Evolutionary conservation across 2,113 vertebrate genomes (phyloP).

Genomic region (Polyodon spathula): DNA sequence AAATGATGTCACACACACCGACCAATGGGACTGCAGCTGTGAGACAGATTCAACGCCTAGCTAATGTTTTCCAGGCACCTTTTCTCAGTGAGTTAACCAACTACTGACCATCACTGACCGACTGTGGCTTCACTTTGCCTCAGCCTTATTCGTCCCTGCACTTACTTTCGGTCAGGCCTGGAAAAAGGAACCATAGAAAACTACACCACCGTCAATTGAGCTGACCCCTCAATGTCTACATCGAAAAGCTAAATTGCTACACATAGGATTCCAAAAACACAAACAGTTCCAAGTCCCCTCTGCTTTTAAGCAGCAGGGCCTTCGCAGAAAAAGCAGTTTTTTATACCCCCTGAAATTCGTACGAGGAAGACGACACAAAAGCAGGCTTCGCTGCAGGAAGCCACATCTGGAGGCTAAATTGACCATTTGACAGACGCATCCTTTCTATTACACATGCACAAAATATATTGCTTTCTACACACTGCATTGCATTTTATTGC

Average conservation of each 20-base stretch:
- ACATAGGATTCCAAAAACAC: too few species aligned
- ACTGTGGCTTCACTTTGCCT: constrained; percentile 20
- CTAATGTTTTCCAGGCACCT: constrained; percentile 78
- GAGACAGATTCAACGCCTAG: constrained; percentile 53
- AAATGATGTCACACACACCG: constrained; percentile 75
- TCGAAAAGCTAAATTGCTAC: too few species aligned
- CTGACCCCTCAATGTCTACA: too few species aligned
- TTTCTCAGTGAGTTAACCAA: constrained; percentile 28
- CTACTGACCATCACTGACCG: constrained; percentile 4
- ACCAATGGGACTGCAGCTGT: constrained; percentile 68
- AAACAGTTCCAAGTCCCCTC: not conserved
- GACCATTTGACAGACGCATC: constrained; percentile 14
- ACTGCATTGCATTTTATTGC: constrained; percentile 7
- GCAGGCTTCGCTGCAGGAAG: constrained; percentile 20
- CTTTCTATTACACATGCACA: constrained; percentile 16
- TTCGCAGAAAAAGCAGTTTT: not conserved
- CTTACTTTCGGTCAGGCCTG: not conserved
- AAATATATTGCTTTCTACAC: constrained; percentile 11
- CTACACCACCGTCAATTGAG: not conserved
- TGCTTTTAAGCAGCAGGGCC: constrained; percentile 1
- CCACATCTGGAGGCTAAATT: constrained; percentile 22
- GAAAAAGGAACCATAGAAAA: not conserved
- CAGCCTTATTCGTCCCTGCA: not conserved
- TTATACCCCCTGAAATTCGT: not conserved
- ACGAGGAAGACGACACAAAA: constrained; percentile 13